Conservation (phyloP, 2,888 invertebrate species). For the Patella pellucida region DNA sequence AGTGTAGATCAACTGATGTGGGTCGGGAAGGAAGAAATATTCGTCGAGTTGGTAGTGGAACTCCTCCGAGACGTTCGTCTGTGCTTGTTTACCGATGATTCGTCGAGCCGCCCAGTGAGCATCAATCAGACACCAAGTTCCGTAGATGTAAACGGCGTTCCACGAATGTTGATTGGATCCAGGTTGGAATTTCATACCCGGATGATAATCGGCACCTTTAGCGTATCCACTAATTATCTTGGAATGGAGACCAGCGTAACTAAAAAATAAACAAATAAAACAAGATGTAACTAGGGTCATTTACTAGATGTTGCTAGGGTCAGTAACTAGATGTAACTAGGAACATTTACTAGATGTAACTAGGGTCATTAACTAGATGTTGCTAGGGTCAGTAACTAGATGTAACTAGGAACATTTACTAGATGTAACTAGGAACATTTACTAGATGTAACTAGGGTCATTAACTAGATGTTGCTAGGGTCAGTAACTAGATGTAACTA, state of each 20-base stretch:
- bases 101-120: constrained; percentile 71
- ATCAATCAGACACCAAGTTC: constrained; percentile 70
- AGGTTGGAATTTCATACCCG: constrained; percentile 69
- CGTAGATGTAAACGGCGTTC: constrained; percentile 71
- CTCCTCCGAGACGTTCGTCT: constrained; percentile 54
- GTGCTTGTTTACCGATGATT: constrained; percentile 69
- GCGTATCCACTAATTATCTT: constrained; percentile 71
- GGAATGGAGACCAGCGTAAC: constrained; percentile 71
- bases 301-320: no score
- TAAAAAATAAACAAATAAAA: constrained; percentile 39
- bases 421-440: no score
- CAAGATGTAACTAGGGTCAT: no score
- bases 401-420: no score
- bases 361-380: no score
- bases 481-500: no score
- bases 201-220: constrained; percentile 71
- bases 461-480: no score
- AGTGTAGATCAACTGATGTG: constrained; percentile 70
- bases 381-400: no score
- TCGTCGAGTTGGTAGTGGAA: constrained; percentile 70
- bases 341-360: no score
- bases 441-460: no score
- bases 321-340: no score
- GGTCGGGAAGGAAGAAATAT: constrained; percentile 71
- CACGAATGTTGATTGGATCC: constrained; percentile 70